Base-by-base conservation (phyloP, 2,888 invertebrate genomes). In the Drosophila nr. medialis region DNA sequence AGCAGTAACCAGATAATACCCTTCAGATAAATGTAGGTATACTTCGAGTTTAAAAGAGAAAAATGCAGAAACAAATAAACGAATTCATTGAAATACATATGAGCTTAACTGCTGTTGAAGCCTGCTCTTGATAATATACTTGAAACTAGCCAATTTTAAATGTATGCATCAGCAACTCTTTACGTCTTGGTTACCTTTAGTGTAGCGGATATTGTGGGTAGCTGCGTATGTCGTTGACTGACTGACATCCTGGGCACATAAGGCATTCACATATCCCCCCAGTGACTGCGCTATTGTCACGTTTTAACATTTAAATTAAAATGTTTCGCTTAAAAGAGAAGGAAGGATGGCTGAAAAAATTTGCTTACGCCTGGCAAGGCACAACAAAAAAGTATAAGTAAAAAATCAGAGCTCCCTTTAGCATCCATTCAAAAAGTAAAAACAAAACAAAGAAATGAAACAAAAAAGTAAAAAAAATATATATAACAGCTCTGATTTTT, bases 251-350 rank as follows among this genome's bases (percentile, higher is more conserved):
- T 49, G 68, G 76, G 61, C 75, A 81, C 63, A 70, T 69, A 85
- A 64, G 78, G 68, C 72, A 78, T 71, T 50, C 75, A 58, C 72
- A 69, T 81, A 68, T 78, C 60, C 88, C 67, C 67, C 45, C 58
- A 55, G 79, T 59, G 54, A 48, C 56, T 72, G 65, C 72, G 81
- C 77, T 72, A 90, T 86, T 86, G 90, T 86, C 89, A 88, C 86
- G 81, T 83, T 86, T 86, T 90, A 88, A 81, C 86, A 90, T 86
- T 86, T 86, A 90, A 86, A 86, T 86, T 86, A 90, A 86, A 86
- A 86, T 89, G 86, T 90, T 86, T 86, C 87, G 85, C 84, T 77
- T 70, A 89, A 81, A 54, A 68, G 88, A 80, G 77, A 77, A 60
- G 27, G 36, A 70, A 64, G 63, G 67, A 71, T 63, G 63, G 72